Percentiles rank a stretch among this genome's conserved stretches.
phyloP scores from a whole-genome alignment of 2,113 vertebrate species.

The Zosterops hypoxanthus region DNA sequence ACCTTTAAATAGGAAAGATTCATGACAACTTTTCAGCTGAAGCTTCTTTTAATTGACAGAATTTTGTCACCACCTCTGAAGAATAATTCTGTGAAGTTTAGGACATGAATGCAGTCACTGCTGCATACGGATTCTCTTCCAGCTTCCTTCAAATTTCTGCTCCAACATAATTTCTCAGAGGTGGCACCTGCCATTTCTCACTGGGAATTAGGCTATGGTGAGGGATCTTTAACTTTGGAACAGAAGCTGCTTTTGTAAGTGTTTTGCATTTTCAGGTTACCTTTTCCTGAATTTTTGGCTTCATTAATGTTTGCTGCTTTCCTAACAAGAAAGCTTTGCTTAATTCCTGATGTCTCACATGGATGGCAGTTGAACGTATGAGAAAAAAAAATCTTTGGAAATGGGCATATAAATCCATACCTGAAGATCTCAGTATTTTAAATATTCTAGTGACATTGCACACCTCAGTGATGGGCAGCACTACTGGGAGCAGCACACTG shows the following conservation, averaged over 20 bases:
- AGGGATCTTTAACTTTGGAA: background rate
- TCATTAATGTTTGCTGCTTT: background rate
- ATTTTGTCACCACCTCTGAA: background rate
- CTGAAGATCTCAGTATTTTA: background rate
- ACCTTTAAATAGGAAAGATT: background rate
- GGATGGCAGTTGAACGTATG: background rate
- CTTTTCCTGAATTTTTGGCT: background rate
- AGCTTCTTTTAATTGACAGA: background rate
- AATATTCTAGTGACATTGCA: background rate
- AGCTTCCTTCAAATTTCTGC: background rate
- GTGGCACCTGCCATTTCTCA: background rate
- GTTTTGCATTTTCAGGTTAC: background rate
- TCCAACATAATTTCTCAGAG: background rate
- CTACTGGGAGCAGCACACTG: background rate
- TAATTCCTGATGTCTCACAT: background rate
- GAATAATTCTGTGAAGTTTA: background rate
- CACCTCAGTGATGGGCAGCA: background rate
- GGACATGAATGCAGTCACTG: background rate
- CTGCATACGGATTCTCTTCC: background rate
- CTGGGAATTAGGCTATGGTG: background rate
- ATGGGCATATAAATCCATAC: background rate
- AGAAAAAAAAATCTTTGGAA: background rate
- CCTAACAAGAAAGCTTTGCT: background rate
- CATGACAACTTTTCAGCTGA: background rate
- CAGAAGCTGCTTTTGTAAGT: background rate